Evolutionary conservation across 2,113 vertebrate genomes (phyloP).

Genomic region (Protobothrops flavoviridis): DNA sequence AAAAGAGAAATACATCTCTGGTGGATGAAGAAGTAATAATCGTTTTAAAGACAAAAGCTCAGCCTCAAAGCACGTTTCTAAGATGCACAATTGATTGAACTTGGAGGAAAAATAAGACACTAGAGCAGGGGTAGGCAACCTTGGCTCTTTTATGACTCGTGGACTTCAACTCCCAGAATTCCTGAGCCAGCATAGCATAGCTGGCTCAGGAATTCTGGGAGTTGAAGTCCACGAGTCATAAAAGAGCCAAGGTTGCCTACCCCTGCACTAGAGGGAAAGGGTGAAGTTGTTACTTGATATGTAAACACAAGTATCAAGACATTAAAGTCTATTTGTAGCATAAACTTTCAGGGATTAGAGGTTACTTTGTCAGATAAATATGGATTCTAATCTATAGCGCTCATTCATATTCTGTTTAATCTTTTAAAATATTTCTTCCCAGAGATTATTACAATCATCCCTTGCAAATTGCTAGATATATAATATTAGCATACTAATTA

Average conservation of each 20-base stretch:
- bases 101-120: conserved; percentile 15
- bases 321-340: not conserved
- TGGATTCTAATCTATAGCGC: not conserved
- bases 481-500: not conserved
- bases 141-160: too few species aligned
- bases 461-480: conserved; percentile 16
- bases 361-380: not conserved
- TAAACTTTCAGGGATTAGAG: not conserved
- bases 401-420: not conserved
- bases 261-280: not conserved
- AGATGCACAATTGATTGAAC: conserved; percentile 20
- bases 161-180: too few species aligned
- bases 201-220: too few species aligned
- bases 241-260: too few species aligned
- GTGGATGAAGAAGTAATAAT: conserved; percentile 19
- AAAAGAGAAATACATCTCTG: conserved; percentile 33
- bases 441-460: not conserved
- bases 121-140: not conserved
- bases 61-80: conserved; percentile 1
- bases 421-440: not conserved
- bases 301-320: not conserved
- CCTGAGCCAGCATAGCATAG: too few species aligned
- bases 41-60: conserved; percentile 44
- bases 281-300: not conserved
- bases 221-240: too few species aligned